A percentile compares a stretch with the other conserved stretches of the same genome.
phyloP scores from a whole-genome alignment of 2,888 invertebrate species.

The Malachius bipustulatus region DNA sequence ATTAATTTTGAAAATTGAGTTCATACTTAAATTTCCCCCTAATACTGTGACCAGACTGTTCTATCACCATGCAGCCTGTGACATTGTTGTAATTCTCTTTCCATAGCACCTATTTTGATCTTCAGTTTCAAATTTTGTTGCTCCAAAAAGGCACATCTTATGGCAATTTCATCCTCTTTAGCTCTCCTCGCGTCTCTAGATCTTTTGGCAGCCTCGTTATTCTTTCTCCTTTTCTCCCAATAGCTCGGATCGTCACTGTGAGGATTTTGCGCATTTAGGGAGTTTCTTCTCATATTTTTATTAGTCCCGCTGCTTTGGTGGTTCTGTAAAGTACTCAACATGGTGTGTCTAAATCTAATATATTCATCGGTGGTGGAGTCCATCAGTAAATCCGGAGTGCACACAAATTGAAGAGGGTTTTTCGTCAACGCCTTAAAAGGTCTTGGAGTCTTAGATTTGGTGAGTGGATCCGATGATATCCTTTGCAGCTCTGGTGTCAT shows the following conservation, averaged over 20 bases:
- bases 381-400: neutral
- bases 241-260: conserved; percentile 59
- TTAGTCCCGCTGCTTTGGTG: conserved; percentile 43
- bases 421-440: conserved; percentile 65
- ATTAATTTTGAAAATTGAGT: too few relatives aligned
- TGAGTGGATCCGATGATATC: conserved; percentile 8
- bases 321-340: conserved; percentile 53
- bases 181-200: conserved; percentile 81
- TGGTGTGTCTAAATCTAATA: conserved; percentile 55
- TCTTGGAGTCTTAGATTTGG: conserved; percentile 39
- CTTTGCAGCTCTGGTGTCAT: conserved; percentile 3
- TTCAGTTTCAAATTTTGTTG: conserved; percentile 73
- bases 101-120: conserved; percentile 45
- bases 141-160: conserved; percentile 76
- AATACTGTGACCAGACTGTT: too few relatives aligned
- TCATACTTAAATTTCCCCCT: too few relatives aligned
- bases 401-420: conserved; percentile 48
- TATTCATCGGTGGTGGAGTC: conserved; percentile 55
- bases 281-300: conserved; percentile 55
- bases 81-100: conserved; percentile 52
- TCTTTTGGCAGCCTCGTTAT: conserved; percentile 91
- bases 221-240: conserved; percentile 76
- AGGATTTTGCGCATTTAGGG: conserved; percentile 18
- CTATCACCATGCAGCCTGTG: too few relatives aligned
- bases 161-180: conserved; percentile 86